Evolutionary conservation across 2,113 vertebrate species (phyloP).

Genomic region (Ptychochromis oligacanthus): DNA sequence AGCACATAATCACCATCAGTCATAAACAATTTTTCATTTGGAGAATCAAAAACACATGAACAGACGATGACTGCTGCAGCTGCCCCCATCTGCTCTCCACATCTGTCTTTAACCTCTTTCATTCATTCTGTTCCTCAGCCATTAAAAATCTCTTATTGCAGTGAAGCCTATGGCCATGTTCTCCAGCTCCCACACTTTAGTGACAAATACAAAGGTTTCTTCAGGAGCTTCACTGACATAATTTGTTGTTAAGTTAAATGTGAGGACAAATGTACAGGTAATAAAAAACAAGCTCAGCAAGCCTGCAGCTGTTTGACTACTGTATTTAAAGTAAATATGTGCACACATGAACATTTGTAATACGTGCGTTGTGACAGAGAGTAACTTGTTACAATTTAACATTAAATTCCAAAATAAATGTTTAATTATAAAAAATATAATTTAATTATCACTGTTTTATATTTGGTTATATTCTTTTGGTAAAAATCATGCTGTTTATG

Average conservation of each 20-base stretch:
- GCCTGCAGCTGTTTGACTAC: not conserved
- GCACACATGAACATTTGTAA: not conserved
- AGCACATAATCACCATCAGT: not conserved
- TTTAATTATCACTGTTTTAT: too few species aligned
- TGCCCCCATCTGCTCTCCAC: not conserved
- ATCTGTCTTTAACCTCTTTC: not conserved
- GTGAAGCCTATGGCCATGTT: slow-evolving; percentile 4
- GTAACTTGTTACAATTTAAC: too few species aligned
- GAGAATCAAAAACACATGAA: not conserved
- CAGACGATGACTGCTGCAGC: not conserved
- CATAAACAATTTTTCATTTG: not conserved
- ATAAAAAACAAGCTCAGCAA: not conserved
- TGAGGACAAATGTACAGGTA: not conserved
- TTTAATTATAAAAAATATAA: not conserved
- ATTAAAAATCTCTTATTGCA: slow-evolving; percentile 9
- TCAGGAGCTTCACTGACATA: not conserved
- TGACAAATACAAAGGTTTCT: not conserved
- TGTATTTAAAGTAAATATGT: slow-evolving; percentile 4
- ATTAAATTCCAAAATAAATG: not conserved
- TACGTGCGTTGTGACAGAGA: too few species aligned
- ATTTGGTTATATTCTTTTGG: rapidly evolving
- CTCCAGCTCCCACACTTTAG: not conserved
- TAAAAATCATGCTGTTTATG: not conserved
- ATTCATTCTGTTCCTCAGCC: not conserved
- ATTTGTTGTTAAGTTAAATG: not conserved